Evolutionary conservation across 92 coral and sea anemone genomes (phyloP), one percentile per base, ranked within the genome.

Genomic region (Ricordea florida): DNA sequence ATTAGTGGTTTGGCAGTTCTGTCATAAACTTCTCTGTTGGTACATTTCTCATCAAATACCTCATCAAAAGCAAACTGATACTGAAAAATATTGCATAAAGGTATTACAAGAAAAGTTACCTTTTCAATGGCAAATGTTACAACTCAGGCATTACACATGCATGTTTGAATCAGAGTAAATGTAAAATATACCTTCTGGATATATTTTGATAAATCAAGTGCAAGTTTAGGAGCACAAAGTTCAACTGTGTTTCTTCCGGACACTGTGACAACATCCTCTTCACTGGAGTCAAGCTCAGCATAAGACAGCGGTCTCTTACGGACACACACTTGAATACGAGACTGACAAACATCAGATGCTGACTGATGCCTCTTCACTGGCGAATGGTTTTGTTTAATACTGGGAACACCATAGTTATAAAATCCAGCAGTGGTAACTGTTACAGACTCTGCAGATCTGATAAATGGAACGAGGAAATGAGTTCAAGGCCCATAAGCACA

Each of bases 11-110:
- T 75, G 10, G 93, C 92, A 40, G 93, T 87, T 51, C 85, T 80
- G 17, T 71, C 76, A 63, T 82, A 90, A 20, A 90, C 68, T 3
- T 90, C 90, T 23, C 66, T 51, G 53, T 90, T 90, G 27, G 69
- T 79, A 40, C 83, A 78, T 9, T 24, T 50, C 49, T 91, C 97
- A 87, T 87, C 87, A 74, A 91, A 91, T 9, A 80, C 93, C 53
- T 91, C 97, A 74, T 91, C 97, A 82, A 91, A 91, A 57, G 62
- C 70, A 79, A 91, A 91, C 59, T 90, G 89, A 74, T 87, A 87
- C 97, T 91, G 43, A 1, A 55, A 66, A 11, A 20, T 17, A 25
- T 8, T 24, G 9, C 31, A 11, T 21, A 0, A 22, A 31, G 40
- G 16, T 18, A 20, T 22, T 43, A 55, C n/a, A 15, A 25, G 13